Conservation (phyloP, 2,113 vertebrate genomes). For the Saguinus imperator region DNA sequence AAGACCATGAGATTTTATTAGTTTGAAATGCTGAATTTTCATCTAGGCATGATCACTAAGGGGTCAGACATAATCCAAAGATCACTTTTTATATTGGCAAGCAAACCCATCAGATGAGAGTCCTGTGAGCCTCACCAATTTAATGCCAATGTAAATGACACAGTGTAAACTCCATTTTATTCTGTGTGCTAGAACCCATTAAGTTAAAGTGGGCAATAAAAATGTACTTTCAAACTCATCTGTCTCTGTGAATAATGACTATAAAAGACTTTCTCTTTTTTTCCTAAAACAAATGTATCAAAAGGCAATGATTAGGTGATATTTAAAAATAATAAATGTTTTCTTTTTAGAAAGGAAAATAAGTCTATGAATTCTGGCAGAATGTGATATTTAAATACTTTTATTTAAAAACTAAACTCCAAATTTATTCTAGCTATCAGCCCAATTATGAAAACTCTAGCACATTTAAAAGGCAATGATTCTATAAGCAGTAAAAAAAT, state of each 20-base stretch:
- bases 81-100: constrained; percentile 65
- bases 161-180: constrained; percentile 67
- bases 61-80: constrained; percentile 6
- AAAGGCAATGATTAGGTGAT: constrained; percentile 35
- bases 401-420: neutral
- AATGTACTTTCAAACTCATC: constrained; percentile 64
- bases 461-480: neutral
- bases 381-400: neutral
- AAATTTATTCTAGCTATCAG: neutral
- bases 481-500: neutral
- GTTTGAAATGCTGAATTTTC: constrained; percentile 55
- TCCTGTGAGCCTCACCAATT: constrained; percentile 51
- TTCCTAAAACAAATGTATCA: constrained; percentile 52
- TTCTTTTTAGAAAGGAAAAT: constrained; percentile 19
- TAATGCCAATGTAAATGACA: constrained; percentile 68
- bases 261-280: neutral
- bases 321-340: neutral
- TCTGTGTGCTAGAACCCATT: constrained; percentile 61
- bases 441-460: neutral
- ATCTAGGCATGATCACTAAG: neutral
- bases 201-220: constrained; percentile 77
- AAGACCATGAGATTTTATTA: constrained; percentile 47
- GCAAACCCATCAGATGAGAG: constrained; percentile 7
- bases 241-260: constrained; percentile 56
- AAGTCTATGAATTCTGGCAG: neutral